phyloP scores from a whole-genome alignment of 1,140 invertebrate genomes.

The Dendroctonus valens region DNA sequence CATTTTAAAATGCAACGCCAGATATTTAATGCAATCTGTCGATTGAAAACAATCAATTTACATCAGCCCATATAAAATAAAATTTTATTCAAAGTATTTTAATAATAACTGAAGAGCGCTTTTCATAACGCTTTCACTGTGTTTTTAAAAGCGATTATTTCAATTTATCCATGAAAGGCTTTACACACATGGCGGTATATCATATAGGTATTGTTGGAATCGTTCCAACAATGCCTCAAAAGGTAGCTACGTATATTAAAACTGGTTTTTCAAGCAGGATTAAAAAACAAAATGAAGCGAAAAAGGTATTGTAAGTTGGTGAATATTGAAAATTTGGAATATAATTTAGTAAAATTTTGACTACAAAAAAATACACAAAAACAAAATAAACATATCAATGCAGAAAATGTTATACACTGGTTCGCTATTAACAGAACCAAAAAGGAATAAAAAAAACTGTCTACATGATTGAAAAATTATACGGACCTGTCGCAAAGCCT shows the following conservation, averaged over 20 bases:
- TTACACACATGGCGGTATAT: slow-evolving; percentile 13
- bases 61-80: not conserved
- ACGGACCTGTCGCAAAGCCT: too few species aligned
- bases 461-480: too few species aligned
- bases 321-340: slow-evolving; percentile 9
- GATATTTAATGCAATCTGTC: slow-evolving; percentile 6
- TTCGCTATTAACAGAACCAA: too few species aligned
- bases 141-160: slow-evolving; percentile 14
- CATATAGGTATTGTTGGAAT: slow-evolving; percentile 5
- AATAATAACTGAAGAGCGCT: slow-evolving; percentile 6
- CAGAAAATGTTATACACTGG: too few species aligned
- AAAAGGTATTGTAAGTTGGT: slow-evolving; percentile 7
- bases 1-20: slow-evolving; percentile 2
- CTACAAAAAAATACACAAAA: too few species aligned
- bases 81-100: slow-evolving; percentile 4
- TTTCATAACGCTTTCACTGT: not conserved
- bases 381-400: too few species aligned
- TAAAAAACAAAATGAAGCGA: slow-evolving; percentile 7
- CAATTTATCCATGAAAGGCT: slow-evolving; percentile 16
- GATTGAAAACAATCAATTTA: not conserved
- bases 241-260: slow-evolving; percentile 11
- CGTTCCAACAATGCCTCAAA: slow-evolving; percentile 8
- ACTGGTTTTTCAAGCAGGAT: not conserved
- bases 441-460: too few species aligned
- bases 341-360: too few species aligned